These are phyloP conservation scores for Panorpa germanica DNA, from an alignment of 2,888 invertebrate genomes.

Conservation along the genomic window DNA sequence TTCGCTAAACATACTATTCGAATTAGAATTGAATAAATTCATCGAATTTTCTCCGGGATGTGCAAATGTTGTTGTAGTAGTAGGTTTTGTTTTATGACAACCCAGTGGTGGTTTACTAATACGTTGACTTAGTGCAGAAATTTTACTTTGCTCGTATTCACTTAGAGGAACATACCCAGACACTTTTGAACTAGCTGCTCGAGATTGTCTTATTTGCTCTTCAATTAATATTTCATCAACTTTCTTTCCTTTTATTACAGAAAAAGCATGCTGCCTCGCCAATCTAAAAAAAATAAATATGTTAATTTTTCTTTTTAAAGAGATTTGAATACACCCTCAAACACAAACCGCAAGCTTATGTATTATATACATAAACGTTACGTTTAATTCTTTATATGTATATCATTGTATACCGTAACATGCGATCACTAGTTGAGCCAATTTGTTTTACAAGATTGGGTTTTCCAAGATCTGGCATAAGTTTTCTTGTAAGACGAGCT, in stretches of 20 bases:
- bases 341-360: no score
- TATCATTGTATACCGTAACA: conserved; percentile 35
- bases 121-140: conserved; percentile 8
- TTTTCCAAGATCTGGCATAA: conserved; percentile 33
- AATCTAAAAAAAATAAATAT: conserved; percentile 25
- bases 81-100: no score
- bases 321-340: no score
- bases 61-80: no score
- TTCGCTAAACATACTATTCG: no score
- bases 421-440: conserved; percentile 50
- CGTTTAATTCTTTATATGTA: neutral
- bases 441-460: conserved; percentile 26
- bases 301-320: no score
- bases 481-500: conserved; percentile 43
- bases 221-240: conserved; percentile 41
- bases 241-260: conserved; percentile 41
- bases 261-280: conserved; percentile 41
- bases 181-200: conserved; percentile 23
- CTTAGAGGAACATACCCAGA: conserved; percentile 31
- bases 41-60: no score
- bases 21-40: no score
- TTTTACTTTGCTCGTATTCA: conserved; percentile 24
- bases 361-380: neutral
- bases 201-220: conserved; percentile 22
- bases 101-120: no score